Evolutionary conservation across 2,888 invertebrate species (phyloP).

Genomic region (Lasioglossum figueresi): DNA sequence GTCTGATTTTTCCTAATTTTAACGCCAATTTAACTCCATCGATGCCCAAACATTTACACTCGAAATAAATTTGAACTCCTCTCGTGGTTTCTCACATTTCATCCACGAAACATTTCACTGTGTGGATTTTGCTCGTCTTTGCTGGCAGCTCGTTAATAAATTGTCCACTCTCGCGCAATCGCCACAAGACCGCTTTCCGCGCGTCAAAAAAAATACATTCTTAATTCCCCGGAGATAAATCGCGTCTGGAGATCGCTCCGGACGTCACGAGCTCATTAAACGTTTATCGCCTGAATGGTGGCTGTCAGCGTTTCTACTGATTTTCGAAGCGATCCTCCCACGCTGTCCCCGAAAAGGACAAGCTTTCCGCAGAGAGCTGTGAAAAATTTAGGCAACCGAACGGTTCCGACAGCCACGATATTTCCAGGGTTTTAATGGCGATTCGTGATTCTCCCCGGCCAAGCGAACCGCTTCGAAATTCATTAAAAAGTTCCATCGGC

Average conservation of each 20-base stretch:
- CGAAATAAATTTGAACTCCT: no score
- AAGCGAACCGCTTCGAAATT: constrained; percentile 22
- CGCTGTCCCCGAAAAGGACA: constrained; percentile 28
- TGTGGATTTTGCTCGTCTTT: no score
- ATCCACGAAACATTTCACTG: no score
- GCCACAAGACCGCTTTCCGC: no score
- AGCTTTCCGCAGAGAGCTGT: background rate
- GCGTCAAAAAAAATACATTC: background rate
- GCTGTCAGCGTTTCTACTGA: constrained; percentile 50
- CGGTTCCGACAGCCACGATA: constrained; percentile 21
- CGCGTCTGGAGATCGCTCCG: background rate
- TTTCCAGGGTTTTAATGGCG: constrained; percentile 33
- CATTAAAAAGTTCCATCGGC: constrained; percentile 32
- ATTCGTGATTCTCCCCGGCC: constrained; percentile 25
- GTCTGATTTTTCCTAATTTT: background rate
- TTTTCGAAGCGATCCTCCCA: constrained; percentile 44
- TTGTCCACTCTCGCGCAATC: no score
- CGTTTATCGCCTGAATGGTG: constrained; percentile 58
- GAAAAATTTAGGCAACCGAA: constrained; percentile 37
- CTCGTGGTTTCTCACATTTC: no score
- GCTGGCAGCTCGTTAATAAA: no score
- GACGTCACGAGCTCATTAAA: constrained; percentile 49
- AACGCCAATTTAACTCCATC: no score
- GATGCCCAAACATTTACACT: no score
- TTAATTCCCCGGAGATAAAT: background rate